Evolutionary conservation across 2,888 invertebrate species (phyloP).

Genomic region (Drosophila tanythrix): DNA sequence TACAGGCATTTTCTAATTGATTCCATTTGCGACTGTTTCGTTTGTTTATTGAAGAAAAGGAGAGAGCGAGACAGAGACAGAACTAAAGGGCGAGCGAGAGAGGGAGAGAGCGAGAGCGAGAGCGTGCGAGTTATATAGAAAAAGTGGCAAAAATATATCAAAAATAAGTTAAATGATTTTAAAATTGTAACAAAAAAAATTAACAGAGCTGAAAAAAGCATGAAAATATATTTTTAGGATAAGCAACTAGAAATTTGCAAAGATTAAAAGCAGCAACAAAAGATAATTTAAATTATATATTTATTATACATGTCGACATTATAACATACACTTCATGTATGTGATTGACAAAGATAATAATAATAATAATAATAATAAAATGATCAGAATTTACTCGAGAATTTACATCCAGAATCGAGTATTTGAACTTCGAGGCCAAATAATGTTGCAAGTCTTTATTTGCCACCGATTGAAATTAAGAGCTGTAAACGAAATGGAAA

Average conservation of each 20-base stretch:
- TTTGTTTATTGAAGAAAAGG: too few species aligned
- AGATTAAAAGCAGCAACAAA: not conserved
- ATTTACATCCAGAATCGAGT: not conserved
- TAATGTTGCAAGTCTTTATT: not conserved
- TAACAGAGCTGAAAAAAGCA: too few species aligned
- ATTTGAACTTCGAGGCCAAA: not conserved
- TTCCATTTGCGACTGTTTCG: not conserved
- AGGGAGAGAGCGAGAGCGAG: not conserved
- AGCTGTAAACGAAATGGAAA: not conserved
- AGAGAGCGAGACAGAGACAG: not conserved
- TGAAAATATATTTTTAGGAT: not conserved
- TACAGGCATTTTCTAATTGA: conserved; percentile 21
- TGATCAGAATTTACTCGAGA: too few species aligned
- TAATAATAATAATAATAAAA: too few species aligned
- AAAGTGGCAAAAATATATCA: not conserved
- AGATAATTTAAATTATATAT: not conserved
- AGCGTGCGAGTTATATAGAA: not conserved
- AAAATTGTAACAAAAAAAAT: not conserved
- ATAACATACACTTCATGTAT: not conserved
- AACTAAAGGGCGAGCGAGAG: not conserved
- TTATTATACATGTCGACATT: not conserved
- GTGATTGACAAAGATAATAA: not conserved
- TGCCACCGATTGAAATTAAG: accelerated
- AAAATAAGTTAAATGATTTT: not conserved
- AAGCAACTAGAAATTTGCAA: not conserved